A percentile compares a stretch with the other conserved stretches of the same genome.
These are phyloP conservation scores for Enteromius afrohamiltoni DNA, from an alignment of 2,797 vertebrate genomes.

Conservation along the genomic window DNA sequence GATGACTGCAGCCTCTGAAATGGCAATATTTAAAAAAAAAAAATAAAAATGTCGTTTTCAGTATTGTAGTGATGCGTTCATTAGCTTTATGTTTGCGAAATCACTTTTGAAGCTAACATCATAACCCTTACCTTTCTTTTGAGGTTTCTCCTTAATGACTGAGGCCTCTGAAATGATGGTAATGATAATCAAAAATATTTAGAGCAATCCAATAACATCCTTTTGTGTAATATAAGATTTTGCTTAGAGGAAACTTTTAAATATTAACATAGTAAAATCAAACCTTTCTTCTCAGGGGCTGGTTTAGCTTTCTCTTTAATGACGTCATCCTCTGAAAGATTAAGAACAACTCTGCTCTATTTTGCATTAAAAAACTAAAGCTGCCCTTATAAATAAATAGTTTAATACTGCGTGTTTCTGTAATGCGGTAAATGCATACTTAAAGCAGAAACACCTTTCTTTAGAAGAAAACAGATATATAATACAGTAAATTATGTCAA, in stretches of 20 bases:
- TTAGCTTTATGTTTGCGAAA: background rate
- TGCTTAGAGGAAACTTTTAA: background rate
- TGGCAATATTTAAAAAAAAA: background rate
- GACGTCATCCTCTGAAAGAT: constrained; percentile 15
- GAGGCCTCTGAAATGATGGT: background rate
- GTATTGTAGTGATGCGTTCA: background rate
- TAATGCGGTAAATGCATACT: background rate
- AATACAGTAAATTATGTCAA: background rate
- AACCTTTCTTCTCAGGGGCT: constrained; percentile 30
- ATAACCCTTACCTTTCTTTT: background rate
- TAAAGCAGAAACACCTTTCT: background rate
- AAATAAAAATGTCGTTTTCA: background rate
- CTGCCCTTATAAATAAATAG: background rate
- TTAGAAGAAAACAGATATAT: background rate
- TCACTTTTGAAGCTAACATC: background rate
- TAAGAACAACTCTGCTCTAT: background rate
- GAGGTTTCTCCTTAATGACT: background rate
- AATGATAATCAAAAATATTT: background rate
- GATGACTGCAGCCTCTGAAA: constrained; percentile 46
- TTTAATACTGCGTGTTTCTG: background rate
- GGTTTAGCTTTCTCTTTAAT: constrained; percentile 40
- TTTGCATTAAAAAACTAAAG: background rate
- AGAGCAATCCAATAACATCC: background rate
- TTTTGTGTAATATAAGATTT: background rate
- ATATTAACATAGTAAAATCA: background rate